Evolutionary conservation across 1,140 invertebrate species (phyloP), one percentile per base, ranked within the genome.

Genomic region (Campoletis sonorensis): DNA sequence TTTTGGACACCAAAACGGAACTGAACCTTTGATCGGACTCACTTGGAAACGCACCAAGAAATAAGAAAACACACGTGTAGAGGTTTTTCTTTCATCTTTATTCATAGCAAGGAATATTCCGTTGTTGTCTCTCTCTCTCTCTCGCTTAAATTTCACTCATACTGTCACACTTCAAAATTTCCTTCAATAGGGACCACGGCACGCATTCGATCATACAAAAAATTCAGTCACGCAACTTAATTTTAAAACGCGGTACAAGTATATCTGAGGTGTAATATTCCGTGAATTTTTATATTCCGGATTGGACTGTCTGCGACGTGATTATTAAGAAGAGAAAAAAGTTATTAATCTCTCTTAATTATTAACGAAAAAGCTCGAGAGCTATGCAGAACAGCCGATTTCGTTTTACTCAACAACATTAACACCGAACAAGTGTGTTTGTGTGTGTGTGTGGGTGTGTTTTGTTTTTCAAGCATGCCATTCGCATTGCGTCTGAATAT

Each of bases 1-100:
- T 81, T 79, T 91, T 92, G 92, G 93, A 93, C 93, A 93, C 93
- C 93, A 93, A 93, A 93, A 93, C 93, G 92, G 90, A 93, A 93
- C 92, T 93, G 92, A 92, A 93, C 92, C 92, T 92, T 93, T 92
- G 91, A 90, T 90, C 87, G 88, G 89, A 85, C 88, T 87, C 86
- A 93, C 91, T 93, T 93, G 91, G 92, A 93, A 90, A 89, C 86
- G 86, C 83, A 92, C 90, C 92, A 92, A 92, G 92, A 93, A 92
- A 92, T 93, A 93, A 92, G 91, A 83, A 87, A 91, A 92, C 91
- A 91, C 90, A 88, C 87, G 33, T 79, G n/a, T 45, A 73, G 21
- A 49, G 26, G 16, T 73, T 73, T 73, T 73, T 73, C 40, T 45
- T 73, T 73, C 37, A 11, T 49, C 37, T 86, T 79, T 81, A 83